A percentile compares a stretch with the other conserved stretches of the same genome.
Conservation (phyloP, 1,140 invertebrate species). For the Drosophila miranda region DNA sequence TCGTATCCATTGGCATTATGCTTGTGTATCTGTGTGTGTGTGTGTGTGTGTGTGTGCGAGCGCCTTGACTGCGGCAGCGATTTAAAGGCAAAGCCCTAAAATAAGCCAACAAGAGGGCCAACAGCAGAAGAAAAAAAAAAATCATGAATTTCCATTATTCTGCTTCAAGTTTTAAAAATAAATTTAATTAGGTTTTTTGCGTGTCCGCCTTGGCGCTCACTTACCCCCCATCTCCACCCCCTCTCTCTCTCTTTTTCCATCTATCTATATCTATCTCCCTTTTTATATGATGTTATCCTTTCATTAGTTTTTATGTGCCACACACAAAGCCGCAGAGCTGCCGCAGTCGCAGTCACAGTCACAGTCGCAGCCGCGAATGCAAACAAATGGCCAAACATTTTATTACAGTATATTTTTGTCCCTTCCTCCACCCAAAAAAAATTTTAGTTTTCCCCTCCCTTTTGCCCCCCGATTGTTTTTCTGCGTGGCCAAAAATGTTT, state of each 20-base stretch:
- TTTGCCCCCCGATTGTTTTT: not conserved
- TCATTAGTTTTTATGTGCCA: not conserved
- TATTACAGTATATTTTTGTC: slow-evolving; percentile 7
- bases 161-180: slow-evolving; percentile 58
- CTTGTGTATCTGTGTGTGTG: slow-evolving; percentile 12
- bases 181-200: slow-evolving; percentile 62
- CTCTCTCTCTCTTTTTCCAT: too few relatives aligned
- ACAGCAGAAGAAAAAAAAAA: slow-evolving; percentile 47
- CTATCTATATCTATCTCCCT: not conserved
- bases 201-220: not conserved
- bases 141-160: slow-evolving; percentile 45
- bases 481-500: slow-evolving; percentile 74
- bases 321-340: slow-evolving; percentile 3
- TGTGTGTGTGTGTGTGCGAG: slow-evolving; percentile 30
- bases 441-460: slow-evolving; percentile 12
- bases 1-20: slow-evolving; percentile 71
- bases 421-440: not conserved
- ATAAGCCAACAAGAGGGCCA: slow-evolving; percentile 68
- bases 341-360: too few relatives aligned
- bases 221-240: not conserved
- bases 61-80: slow-evolving; percentile 56
- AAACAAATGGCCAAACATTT: slow-evolving; percentile 20
- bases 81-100: slow-evolving; percentile 71
- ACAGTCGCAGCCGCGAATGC: not conserved
- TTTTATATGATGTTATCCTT: slow-evolving; percentile 1